Evolutionary conservation across 2,113 vertebrate genomes (phyloP), one percentile per base, ranked within the genome.

Genomic region (Casuarius casuarius): DNA sequence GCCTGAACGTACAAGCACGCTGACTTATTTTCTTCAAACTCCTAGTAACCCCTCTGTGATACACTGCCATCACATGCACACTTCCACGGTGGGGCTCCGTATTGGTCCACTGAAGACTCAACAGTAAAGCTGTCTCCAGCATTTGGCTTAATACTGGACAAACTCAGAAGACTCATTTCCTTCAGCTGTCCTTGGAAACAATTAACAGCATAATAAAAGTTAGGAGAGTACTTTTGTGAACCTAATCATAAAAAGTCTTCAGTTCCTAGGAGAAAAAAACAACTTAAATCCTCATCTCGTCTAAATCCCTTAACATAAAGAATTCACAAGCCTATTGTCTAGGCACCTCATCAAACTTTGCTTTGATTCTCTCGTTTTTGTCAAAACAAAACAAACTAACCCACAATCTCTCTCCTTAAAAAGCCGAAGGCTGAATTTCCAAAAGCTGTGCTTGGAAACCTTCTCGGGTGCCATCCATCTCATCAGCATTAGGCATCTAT

Each of bases 1-100:
- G 17, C 3, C 8, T 33, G 59, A 62, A 66, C n/a, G 12, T 35
- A 23, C 44, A 28, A 33, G 40, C 0, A 0, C 2, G 1, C 8
- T 14, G 42, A 3, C 7, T 52, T 7, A 10, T 44, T 67, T 49
- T 18, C 56, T 18, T 58, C 25, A 5, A 58, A 29, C 54, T 56
- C 54, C 54, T 56, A 56, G 54, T 56, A 29, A 56, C 56, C 29
- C 31, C 16, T 18, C 56, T 17, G 8, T 31, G 18, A 58, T 16
- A 10, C 29, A 17, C 56, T 58, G 54, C 56, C 56, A 31, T 31
- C 12, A 17, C 29, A 26, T 31, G 20, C 44, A 12, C 3, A 0
- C 33, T 67, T 31, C 35, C 40, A 25, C 56, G 35, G n/a, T 42
- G n/a, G 6, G 3, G 6, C 8, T 68, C n/a, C 62, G 20, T 4